phyloP scores from a whole-genome alignment of 2,888 invertebrate genomes.

The Andrena hattorfiana region DNA sequence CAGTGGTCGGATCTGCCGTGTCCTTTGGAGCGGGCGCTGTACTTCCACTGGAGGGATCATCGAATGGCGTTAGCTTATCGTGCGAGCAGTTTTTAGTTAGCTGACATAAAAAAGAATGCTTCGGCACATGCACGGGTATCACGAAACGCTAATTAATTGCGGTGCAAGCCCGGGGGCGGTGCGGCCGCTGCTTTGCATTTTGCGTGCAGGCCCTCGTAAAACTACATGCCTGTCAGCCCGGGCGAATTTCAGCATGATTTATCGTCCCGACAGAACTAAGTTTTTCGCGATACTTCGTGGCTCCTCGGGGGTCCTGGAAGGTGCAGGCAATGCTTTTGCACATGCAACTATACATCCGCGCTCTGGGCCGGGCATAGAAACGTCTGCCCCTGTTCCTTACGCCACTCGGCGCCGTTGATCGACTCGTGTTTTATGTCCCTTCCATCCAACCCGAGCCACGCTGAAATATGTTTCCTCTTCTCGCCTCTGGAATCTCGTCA shows the following conservation, averaged over 20 bases:
- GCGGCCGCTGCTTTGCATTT: constrained; percentile 80
- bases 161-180: constrained; percentile 76
- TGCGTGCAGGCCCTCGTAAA: constrained; percentile 82
- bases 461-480: constrained; percentile 58
- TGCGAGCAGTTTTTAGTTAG: constrained; percentile 59
- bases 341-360: constrained; percentile 62
- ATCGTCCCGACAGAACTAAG: constrained; percentile 79
- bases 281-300: constrained; percentile 80
- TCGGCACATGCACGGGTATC: constrained; percentile 82
- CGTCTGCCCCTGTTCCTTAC: constrained; percentile 24
- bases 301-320: constrained; percentile 56
- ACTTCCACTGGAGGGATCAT: constrained; percentile 56
- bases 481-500: constrained; percentile 28
- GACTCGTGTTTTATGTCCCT: constrained; percentile 61
- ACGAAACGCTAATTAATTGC: constrained; percentile 83
- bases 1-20: constrained; percentile 7
- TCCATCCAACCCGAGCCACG: constrained; percentile 37
- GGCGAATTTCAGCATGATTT: constrained; percentile 83
- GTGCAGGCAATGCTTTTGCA: constrained; percentile 54
- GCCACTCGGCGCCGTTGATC: constrained; percentile 54
- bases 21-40: constrained; percentile 34
- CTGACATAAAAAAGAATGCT: constrained; percentile 65
- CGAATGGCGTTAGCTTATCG: constrained; percentile 79
- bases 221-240: constrained; percentile 81
- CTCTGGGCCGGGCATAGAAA: constrained; percentile 14